Base-by-base conservation (phyloP, 1,140 invertebrate species). In the Drosophila bocki region DNA sequence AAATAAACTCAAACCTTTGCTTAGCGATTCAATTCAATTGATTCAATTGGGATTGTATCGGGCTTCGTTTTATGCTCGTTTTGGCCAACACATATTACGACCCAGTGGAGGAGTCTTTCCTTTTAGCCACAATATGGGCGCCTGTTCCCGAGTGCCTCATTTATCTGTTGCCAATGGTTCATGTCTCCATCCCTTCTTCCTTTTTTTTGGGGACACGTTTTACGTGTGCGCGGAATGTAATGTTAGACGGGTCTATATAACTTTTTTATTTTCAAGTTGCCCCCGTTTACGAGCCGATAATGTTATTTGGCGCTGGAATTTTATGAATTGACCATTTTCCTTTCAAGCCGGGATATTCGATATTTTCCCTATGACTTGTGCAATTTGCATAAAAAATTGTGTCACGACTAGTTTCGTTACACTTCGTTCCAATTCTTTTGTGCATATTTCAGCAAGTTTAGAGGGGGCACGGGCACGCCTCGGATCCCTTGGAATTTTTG, bases 11-110 rank as follows among this genome's bases (percentile, higher is more conserved):
- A 65, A 50, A 59, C 47, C 78, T 78, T 80, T 84, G 80, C 61
- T 83, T 78, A 80, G 72, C 79, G 84, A 88, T 87, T 87, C 84
- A 77, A 87, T 87, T 87, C 84, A 87, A 87, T 87, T 87, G 84
- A 87, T 88, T 87, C 84, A 87, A 87, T 87, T 87, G 84, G 84
- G 84, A 88, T 87, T 87, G 84, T 87, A 87, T 87, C 84, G 84
- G 67, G 67, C 80, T 81, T 69, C 69, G 69, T 72, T 72, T 84
- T 85, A 84, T 84, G 82, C 80, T 80, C 82, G 80, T 84, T 84
- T 74, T 78, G 74, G 62, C 82, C 78, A 57, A 75, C 82, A 81
- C 69, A 75, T 64, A 75, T 75, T 54, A 64, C 68, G 50, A 41
- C 47, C 44, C 26, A 39, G 58, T 74, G 71, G 69, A 29, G 26